These are phyloP conservation scores for Aricia agestis DNA, from an alignment of 1,140 invertebrate species.

Conservation along the genomic window DNA sequence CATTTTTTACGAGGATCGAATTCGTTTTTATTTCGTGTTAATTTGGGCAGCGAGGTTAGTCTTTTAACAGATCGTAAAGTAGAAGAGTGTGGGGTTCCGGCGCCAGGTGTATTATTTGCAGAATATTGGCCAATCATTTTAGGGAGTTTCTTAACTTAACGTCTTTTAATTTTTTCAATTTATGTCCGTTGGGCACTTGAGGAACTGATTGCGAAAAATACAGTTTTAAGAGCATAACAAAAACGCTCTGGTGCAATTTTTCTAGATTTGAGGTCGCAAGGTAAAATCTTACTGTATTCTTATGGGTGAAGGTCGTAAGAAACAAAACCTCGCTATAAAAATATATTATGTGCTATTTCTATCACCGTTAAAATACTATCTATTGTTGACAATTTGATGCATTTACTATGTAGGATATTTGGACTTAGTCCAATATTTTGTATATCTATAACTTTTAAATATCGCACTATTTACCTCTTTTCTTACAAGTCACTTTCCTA, in stretches of 20 bases:
- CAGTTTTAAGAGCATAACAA: no score
- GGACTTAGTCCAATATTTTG: neutral
- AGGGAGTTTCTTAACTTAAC: constrained; percentile 24
- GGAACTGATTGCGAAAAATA: neutral
- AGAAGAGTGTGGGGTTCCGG: constrained; percentile 40
- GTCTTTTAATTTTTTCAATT: constrained; percentile 21
- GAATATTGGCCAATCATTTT: constrained; percentile 37
- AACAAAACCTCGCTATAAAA: neutral
- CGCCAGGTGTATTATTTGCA: constrained; percentile 55
- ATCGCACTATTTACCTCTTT: no score
- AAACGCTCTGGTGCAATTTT: no score
- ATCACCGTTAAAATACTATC: neutral
- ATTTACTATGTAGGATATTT: neutral
- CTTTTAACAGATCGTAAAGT: constrained; percentile 78
- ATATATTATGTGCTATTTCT: neutral
- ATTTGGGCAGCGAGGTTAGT: constrained; percentile 75
- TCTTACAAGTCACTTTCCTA: no score
- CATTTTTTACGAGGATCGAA: constrained; percentile 67
- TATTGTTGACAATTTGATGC: neutral
- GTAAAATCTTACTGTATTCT: no score
- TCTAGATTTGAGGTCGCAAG: no score
- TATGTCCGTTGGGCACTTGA: neutral
- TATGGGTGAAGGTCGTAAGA: no score
- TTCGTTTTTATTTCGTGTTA: constrained; percentile 77
- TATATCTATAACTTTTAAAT: no score